Conservation (phyloP, 2,888 invertebrate species). For the Halocaridina rubra region DNA sequence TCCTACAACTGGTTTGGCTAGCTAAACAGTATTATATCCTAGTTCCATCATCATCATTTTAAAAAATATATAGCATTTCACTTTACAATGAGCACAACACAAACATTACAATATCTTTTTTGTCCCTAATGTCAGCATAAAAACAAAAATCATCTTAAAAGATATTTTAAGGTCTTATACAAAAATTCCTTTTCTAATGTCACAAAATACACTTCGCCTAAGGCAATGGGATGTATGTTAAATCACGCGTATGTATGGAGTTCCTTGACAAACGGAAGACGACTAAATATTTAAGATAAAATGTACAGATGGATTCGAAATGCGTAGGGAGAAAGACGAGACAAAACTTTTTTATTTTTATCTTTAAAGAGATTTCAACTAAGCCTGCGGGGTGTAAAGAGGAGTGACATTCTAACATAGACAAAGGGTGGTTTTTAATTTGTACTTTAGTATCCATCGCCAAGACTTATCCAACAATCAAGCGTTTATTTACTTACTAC, state of each 20-base stretch:
- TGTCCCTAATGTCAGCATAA: neutral
- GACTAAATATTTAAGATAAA: constrained; percentile 46
- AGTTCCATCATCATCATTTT: neutral
- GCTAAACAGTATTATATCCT: neutral
- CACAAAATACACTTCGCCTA: constrained; percentile 55
- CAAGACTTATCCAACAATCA: constrained; percentile 59
- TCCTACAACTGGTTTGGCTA: neutral
- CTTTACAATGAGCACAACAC: neutral
- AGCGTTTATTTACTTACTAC: constrained; percentile 59
- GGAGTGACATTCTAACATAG: constrained; percentile 55
- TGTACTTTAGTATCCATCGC: constrained; percentile 58
- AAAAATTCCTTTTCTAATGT: constrained; percentile 48
- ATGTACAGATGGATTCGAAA: no score
- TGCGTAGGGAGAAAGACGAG: no score
- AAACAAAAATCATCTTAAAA: neutral
- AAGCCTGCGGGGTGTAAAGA: constrained; percentile 60
- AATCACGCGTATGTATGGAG: constrained; percentile 31
- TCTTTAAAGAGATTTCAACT: constrained; percentile 56
- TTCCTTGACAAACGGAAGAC: constrained; percentile 51
- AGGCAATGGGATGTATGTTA: constrained; percentile 40
- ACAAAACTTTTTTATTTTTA: neutral
- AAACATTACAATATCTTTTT: neutral
- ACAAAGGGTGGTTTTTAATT: constrained; percentile 57
- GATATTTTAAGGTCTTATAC: neutral
- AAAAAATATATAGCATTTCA: constrained; percentile 14